Evolutionary conservation across 2,888 invertebrate species (phyloP), one percentile per base, ranked within the genome.

Genomic region (Junonia oenone): DNA sequence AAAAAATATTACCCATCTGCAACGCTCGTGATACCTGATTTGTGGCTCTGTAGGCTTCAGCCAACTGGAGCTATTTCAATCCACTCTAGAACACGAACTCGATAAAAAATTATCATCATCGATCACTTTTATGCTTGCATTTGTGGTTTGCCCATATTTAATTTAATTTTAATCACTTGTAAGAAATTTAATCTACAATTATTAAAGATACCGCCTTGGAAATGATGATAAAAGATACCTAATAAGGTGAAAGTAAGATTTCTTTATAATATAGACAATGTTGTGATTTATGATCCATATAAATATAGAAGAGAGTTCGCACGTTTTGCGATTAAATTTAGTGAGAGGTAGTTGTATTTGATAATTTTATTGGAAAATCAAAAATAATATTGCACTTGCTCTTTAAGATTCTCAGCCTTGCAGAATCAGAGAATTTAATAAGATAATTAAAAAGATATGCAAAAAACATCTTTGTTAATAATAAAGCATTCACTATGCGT

Each of bases 1-100:
- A 53, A 62, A 59, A 59, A 62, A 55, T 55, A 51, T 51, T 48
- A 46, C 31, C 45, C 37, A 56, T 58, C 56, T 48, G 40, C 45
- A 50, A 58, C 37, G 54, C 52, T 55, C 55, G 56, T 54, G 59
- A 57, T 45, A 48, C 52, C 45, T 35, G 55, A 57, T 53, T 59
- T 50, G 56, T 35, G 22, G 45, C 45, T 38, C 26, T 31, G 31
- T 38, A 45, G 51, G 35, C 47, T 45, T 52, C 52, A 45, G 48
- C 43, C n/a, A 52, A 45, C 48, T 45, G 35, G 35, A 27, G 13
- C 33, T 56, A 51, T 51, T 51, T 56, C 14, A 33, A 46, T 47
- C 40, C 17, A 47, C 26, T 49, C 13, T 35, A 27, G 9, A 19
- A 45, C 19, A 50, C 45, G 19, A 49, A 45, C 17, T 49, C 22